Percentiles rank a stretch among this genome's conserved stretches.
Conservation (phyloP, 1,140 invertebrate species). For the Apis laboriosa region DNA sequence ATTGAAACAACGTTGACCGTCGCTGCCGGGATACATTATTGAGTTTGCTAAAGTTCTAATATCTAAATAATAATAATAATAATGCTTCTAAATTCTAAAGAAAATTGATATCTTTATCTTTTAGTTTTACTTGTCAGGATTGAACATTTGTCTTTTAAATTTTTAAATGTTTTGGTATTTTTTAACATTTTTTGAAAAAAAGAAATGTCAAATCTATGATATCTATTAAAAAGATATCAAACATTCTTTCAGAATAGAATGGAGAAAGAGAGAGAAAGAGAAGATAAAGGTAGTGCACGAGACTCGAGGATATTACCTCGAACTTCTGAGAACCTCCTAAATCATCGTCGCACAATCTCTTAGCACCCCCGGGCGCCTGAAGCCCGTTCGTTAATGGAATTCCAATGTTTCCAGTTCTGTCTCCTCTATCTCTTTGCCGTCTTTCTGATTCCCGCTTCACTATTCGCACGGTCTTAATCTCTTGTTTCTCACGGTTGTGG, state of each 20-base stretch:
- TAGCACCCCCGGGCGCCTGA: conserved; percentile 71
- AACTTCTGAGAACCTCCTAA: conserved; percentile 69
- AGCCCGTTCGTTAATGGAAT: conserved; percentile 78
- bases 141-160: too few relatives aligned
- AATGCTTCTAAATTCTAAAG: not conserved
- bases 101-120: too few relatives aligned
- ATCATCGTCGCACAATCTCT: conserved; percentile 72
- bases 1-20: not conserved
- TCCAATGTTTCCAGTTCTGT: conserved; percentile 80
- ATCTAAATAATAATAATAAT: too few relatives aligned
- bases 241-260: too few relatives aligned
- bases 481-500: conserved; percentile 90
- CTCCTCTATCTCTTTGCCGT: conserved; percentile 88
- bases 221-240: too few relatives aligned
- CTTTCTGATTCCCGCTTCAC: conserved; percentile 95
- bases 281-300: not conserved
- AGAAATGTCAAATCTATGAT: too few relatives aligned
- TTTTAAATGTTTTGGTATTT: too few relatives aligned
- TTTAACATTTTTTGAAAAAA: too few relatives aligned
- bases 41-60: too few relatives aligned
- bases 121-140: too few relatives aligned
- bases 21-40: too few relatives aligned
- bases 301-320: conserved; percentile 62
- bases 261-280: too few relatives aligned
- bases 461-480: conserved; percentile 95